Base-by-base conservation (phyloP, 2,888 invertebrate genomes). In the Agrilus cyanescens region DNA sequence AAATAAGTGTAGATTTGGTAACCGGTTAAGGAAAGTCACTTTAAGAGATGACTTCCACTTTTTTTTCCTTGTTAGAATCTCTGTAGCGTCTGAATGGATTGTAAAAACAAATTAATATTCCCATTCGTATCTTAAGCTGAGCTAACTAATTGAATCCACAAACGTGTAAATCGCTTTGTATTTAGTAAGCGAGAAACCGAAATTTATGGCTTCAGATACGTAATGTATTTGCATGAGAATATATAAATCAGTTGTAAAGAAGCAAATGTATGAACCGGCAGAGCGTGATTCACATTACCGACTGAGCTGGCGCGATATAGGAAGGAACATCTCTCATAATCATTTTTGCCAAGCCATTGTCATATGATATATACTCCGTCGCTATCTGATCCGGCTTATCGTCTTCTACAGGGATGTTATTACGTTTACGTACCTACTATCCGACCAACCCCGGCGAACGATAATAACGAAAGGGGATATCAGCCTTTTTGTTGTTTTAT, bases 261-360 rank as follows among this genome's bases (percentile, higher is more conserved):
- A 61, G 58, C 55, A 57, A 54, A 55, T 57, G 57, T 60, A 62
- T 61, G 62, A 61, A 62, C 62, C 62, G 62, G 59, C 58, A 62
- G 60, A 60, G 60, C 61, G 61, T 61, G 62, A 62, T 62, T 61
- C 60, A 61, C 62, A 61, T 61, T 61, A 61, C 61, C 60, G 58
- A 59, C 58, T 55, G 59, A 59, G 59, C 53, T 54, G 54, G 57
- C 56, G 58, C 57, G 57, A 59, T 61, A 60, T 60, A 62, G 64
- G 64, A 65, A 65, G 63, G 64, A 65, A 65, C 64, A 62, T 63
- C 61, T 60, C 62, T 57, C 60, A 62, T 65, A 65, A 65, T 65
- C 65, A 65, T 65, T 65, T 65, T 64, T 63, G 64, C 61, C 58
- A 59, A 59, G 63, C 62, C 61, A 63, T 65, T 65, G 65, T 65